A percentile compares a stretch with the other conserved stretches of the same genome.
These are phyloP conservation scores for Plagodis dolabraria DNA, from an alignment of 2,888 invertebrate species.

Conservation along the genomic window DNA sequence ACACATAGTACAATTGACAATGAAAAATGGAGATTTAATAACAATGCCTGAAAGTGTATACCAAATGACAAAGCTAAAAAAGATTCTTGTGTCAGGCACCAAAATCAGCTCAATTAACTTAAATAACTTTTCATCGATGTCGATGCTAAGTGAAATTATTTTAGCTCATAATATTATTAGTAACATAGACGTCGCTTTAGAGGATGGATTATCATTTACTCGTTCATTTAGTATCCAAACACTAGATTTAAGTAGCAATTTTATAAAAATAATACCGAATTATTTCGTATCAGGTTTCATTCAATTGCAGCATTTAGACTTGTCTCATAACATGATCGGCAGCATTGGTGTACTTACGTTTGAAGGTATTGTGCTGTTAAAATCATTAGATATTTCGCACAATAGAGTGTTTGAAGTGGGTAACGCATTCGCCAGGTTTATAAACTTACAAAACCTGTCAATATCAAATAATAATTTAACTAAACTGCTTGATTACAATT, in stretches of 20 bases:
- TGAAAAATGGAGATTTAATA: constrained; percentile 8
- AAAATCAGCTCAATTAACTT: constrained; percentile 12
- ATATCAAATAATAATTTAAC: constrained; percentile 16
- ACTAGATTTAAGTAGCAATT: constrained; percentile 19
- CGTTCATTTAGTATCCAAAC: constrained; percentile 4
- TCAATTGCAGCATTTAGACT: constrained; percentile 12
- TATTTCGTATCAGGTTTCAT: constrained; percentile 11
- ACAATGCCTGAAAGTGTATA: constrained; percentile 11
- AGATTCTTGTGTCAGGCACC: constrained; percentile 8
- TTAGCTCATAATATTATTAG: constrained; percentile 13
- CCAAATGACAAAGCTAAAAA: constrained; percentile 8
- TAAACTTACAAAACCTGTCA: constrained; percentile 3
- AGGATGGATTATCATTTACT: not conserved
- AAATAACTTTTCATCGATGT: constrained; percentile 6
- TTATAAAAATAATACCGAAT: constrained; percentile 10
- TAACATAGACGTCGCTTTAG: constrained; percentile 3
- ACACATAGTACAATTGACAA: constrained; percentile 4
- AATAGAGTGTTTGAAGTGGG: constrained; percentile 15
- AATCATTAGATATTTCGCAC: constrained; percentile 18
- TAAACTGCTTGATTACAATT: constrained; percentile 10
- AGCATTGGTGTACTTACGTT: constrained; percentile 15
- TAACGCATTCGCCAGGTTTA: constrained; percentile 18
- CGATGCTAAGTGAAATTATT: constrained; percentile 1
- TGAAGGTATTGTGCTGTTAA: constrained; percentile 18
- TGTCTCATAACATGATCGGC: constrained; percentile 19